phyloP scores from a whole-genome alignment of 2,113 vertebrate species.

The Neogale vison region DNA sequence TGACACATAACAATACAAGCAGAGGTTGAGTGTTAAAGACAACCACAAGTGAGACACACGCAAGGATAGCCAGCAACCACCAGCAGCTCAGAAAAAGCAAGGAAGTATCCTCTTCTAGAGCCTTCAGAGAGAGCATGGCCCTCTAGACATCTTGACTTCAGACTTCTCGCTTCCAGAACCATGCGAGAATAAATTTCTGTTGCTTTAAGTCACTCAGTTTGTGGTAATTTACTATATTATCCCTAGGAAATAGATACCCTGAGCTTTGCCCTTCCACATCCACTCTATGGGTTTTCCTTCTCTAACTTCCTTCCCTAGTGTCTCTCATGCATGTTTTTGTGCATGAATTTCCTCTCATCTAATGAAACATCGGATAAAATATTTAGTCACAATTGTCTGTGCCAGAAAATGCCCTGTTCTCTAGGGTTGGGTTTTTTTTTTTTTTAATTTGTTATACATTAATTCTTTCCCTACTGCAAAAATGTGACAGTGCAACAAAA shows the following conservation, averaged over 20 bases:
- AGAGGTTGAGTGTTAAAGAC: background rate
- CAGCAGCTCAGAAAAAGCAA: background rate
- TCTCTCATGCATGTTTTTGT: background rate
- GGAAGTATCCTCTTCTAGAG: no score
- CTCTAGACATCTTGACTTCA: background rate
- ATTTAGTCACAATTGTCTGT: background rate
- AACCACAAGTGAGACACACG: background rate
- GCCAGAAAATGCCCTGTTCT: background rate
- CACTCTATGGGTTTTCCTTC: background rate
- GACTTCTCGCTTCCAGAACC: background rate
- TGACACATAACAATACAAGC: background rate
- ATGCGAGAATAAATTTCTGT: background rate
- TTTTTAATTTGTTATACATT: background rate
- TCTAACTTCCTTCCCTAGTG: background rate
- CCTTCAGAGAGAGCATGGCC: background rate
- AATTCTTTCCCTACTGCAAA: conserved; percentile 15
- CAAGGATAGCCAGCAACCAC: background rate
- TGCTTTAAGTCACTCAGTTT: background rate
- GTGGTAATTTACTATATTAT: background rate
- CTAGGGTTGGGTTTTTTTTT: no score
- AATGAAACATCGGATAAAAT: background rate
- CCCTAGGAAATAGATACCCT: background rate
- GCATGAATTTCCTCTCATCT: background rate
- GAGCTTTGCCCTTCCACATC: background rate
- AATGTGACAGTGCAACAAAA: background rate